Percentiles rank a stretch among this genome's conserved stretches.
phyloP scores from a whole-genome alignment of 2,888 invertebrate species.

The Nomada fucata region DNA sequence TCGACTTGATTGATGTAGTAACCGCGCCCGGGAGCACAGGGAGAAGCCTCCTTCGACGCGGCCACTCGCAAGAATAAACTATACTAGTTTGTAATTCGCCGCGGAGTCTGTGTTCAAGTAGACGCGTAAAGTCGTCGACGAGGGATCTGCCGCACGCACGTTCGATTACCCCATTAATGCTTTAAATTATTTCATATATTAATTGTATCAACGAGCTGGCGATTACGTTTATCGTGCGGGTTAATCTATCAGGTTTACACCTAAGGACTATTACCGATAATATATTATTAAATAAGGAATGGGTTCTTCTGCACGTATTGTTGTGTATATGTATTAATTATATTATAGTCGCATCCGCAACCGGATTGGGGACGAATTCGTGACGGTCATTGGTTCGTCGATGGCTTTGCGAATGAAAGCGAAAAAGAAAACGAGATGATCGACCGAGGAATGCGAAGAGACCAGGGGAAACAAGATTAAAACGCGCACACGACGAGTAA shows the following conservation, averaged over 20 bases:
- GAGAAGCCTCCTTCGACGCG: not conserved
- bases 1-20: slow-evolving; percentile 10
- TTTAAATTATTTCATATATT: slow-evolving; percentile 41
- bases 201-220: slow-evolving; percentile 17
- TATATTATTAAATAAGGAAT: slow-evolving; percentile 20
- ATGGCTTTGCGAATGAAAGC: slow-evolving; percentile 16
- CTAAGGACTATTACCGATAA: slow-evolving; percentile 23
- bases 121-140: slow-evolving; percentile 42
- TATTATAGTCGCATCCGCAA: slow-evolving; percentile 34
- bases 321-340: slow-evolving; percentile 32
- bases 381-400: slow-evolving; percentile 30
- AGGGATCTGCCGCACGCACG: slow-evolving; percentile 14
- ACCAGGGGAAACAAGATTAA: slow-evolving; percentile 38
- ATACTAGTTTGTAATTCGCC: slow-evolving; percentile 40
- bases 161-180: slow-evolving; percentile 26
- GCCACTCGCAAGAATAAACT: slow-evolving; percentile 16
- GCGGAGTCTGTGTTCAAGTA: slow-evolving; percentile 54
- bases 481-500: slow-evolving; percentile 54
- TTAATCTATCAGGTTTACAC: not conserved
- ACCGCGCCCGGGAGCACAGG: not conserved
- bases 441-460: slow-evolving; percentile 19
- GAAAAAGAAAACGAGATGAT: slow-evolving; percentile 20
- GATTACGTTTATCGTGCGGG: slow-evolving; percentile 13
- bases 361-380: slow-evolving; percentile 34
- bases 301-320: slow-evolving; percentile 28